Percentiles rank a stretch among this genome's conserved stretches.
Evolutionary conservation across 2,113 vertebrate genomes (phyloP).

Genomic region (Anhinga rufa): DNA sequence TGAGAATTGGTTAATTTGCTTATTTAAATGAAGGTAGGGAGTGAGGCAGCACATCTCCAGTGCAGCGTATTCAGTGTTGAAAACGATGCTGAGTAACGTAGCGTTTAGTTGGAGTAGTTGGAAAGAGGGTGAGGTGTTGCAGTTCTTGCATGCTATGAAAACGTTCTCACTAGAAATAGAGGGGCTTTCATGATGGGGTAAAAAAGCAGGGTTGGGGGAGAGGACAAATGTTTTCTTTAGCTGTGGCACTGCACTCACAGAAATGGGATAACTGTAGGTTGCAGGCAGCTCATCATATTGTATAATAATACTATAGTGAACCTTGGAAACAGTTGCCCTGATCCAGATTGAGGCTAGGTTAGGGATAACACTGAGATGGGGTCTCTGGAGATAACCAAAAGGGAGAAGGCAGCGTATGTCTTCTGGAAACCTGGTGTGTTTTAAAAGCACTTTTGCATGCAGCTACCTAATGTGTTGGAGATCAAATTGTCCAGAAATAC

Average conservation of each 20-base stretch:
- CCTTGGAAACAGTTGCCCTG: neutral
- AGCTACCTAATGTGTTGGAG: neutral
- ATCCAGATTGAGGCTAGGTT: neutral
- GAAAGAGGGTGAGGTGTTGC: neutral
- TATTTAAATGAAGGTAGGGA: neutral
- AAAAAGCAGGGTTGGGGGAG: rapidly evolving
- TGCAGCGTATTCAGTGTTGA: neutral
- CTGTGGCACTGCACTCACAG: neutral
- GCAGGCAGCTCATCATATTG: neutral
- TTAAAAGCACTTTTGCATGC: neutral
- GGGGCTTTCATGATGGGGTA: neutral
- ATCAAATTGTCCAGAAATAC: neutral
- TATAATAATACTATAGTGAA: neutral
- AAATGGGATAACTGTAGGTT: neutral
- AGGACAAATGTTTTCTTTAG: neutral
- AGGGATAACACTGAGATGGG: rapidly evolving
- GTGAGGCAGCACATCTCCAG: neutral
- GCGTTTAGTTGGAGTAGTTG: neutral
- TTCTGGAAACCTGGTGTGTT: neutral
- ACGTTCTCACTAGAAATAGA: neutral
- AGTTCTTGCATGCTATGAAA: neutral
- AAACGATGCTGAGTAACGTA: neutral
- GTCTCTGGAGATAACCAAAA: neutral
- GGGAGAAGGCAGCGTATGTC: neutral
- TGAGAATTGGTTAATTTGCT: neutral